phyloP scores from a whole-genome alignment of 2,888 invertebrate species.

The Heliconius cydno region DNA sequence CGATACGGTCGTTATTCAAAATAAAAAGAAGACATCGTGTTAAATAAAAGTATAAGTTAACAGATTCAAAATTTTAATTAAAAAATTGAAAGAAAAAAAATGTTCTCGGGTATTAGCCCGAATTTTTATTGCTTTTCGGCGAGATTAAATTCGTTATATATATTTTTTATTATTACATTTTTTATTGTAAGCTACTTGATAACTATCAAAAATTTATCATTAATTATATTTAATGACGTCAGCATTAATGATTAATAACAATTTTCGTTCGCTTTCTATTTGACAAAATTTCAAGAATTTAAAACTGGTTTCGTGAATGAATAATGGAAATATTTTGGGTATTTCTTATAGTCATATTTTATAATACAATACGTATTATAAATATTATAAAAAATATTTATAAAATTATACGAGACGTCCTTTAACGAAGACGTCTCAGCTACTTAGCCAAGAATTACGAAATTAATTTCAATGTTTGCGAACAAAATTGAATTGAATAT shows the following conservation, averaged over 20 bases:
- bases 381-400: slow-evolving; percentile 15
- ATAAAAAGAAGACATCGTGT: slow-evolving; percentile 13
- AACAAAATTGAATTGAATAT: slow-evolving; percentile 18
- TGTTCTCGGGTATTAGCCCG: background rate
- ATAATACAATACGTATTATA: background rate
- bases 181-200: slow-evolving; percentile 31
- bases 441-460: slow-evolving; percentile 15
- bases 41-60: slow-evolving; percentile 5
- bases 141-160: slow-evolving; percentile 2
- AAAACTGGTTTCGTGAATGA: slow-evolving; percentile 5
- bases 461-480: slow-evolving; percentile 9
- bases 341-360: background rate
- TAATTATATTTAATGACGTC: slow-evolving; percentile 58
- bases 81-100: background rate
- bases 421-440: slow-evolving; percentile 13
- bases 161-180: slow-evolving; percentile 30
- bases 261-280: slow-evolving; percentile 31
- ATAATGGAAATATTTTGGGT: slow-evolving; percentile 9
- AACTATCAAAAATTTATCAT: slow-evolving; percentile 63
- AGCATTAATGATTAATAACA: slow-evolving; percentile 42
- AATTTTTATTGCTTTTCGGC: slow-evolving; percentile 13
- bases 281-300: background rate
- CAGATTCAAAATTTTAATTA: background rate
- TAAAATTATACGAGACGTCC: background rate
- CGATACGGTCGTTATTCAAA: slow-evolving; percentile 26